phyloP scores from a whole-genome alignment of 2,113 vertebrate species.

The Nycticorax nycticorax region DNA sequence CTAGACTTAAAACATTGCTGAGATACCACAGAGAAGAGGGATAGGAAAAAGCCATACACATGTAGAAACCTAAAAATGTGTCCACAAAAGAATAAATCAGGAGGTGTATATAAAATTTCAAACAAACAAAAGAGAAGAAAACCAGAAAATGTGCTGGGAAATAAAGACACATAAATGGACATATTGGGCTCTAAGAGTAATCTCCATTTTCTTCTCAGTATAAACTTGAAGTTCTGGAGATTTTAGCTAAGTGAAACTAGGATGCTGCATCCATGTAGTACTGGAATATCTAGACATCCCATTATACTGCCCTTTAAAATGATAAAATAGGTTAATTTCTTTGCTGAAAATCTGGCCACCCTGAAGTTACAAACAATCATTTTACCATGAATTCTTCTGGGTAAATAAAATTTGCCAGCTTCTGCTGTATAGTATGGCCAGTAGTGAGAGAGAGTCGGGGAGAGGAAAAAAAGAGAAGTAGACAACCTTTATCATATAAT shows the following conservation, averaged over 20 bases:
- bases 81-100: not conserved
- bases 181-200: not conserved
- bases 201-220: not conserved
- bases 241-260: not conserved
- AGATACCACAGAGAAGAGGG: not conserved
- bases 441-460: not conserved
- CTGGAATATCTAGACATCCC: not conserved
- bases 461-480: not conserved
- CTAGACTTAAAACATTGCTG: not conserved
- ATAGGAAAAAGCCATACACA: not conserved
- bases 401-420: not conserved
- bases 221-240: not conserved
- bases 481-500: not conserved
- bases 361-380: not conserved
- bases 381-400: not conserved
- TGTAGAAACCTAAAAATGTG: not conserved
- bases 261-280: not conserved
- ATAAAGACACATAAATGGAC: not conserved
- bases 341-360: not conserved
- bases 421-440: not conserved
- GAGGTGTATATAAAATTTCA: not conserved
- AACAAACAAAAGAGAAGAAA: not conserved
- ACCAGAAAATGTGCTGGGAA: not conserved
- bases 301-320: not conserved
- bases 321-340: not conserved